Base-by-base conservation (phyloP, 2,888 invertebrate species). In the Brachyptera risi region DNA sequence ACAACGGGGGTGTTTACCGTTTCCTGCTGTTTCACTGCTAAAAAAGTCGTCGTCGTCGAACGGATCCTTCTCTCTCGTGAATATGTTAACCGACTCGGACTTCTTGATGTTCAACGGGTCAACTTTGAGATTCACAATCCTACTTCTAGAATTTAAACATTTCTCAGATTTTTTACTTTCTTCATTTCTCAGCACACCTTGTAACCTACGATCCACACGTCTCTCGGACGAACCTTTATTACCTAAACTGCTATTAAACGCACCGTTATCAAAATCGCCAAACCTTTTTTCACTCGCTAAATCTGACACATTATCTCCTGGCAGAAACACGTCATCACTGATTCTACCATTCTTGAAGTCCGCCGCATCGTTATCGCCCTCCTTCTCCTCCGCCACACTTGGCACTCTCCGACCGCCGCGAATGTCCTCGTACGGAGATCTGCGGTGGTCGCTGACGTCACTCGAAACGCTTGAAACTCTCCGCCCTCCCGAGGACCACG, bases 41-140 rank as follows among this genome's bases (percentile, higher is more conserved):
- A 66, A 74, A 72, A 94, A 94, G 76, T 93, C 93, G 67, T 91
- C 90, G 58, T 90, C 90, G 68, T 92, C 93, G 71, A 94, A 94
- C 1, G 94, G 94, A 76, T 94, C 93, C 49, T 83, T 83, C 71
- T 91, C 91, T 56, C 90, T 82, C 3, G 87, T 87, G 76, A 94
- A 94, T 69, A 94, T 94, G 74, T 93, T 92, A 7, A 92, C 87
- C 2, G 92, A 92, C 72, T 92, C 92, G 0, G 92, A 92, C 74
- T 93, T 93, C 70, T 89, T 65, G 23, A 54, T 54, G 19, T 54
- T 31, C 35, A 35, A 50, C 17, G 69, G 68, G 59, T 69, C 69
- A 24, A 42, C 61, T 42, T 63, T 61, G 4, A 63, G 24, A 15
- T 58, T 61, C 23, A 59, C 51, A 19, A 65, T 63, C 5, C 63